Evolutionary conservation across 2,113 vertebrate species (phyloP).

Genomic region (Illadopsis cleaveri): DNA sequence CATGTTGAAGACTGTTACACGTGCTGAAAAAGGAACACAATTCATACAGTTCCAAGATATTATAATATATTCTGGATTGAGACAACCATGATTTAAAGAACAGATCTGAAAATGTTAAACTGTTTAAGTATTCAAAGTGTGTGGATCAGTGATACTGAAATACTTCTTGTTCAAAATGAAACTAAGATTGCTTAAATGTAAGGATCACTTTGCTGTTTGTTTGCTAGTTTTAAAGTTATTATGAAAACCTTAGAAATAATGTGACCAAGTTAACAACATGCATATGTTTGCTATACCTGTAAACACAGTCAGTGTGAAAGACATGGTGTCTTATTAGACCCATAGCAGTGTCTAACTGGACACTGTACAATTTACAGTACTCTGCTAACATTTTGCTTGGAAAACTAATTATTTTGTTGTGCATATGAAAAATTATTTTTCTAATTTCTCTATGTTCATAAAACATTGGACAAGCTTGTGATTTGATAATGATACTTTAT

Average conservation of each 20-base stretch:
- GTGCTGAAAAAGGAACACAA: neutral
- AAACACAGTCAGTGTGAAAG: neutral
- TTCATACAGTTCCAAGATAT: neutral
- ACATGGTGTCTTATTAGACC: neutral
- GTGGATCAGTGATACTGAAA: neutral
- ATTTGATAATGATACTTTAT: neutral
- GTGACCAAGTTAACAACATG: neutral
- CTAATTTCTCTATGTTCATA: neutral
- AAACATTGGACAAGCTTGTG: neutral
- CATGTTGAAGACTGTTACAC: no score
- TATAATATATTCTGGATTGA: neutral
- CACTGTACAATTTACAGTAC: neutral
- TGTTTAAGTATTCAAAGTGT: neutral
- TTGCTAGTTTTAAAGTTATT: neutral
- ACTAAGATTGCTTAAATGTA: neutral
- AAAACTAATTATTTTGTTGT: neutral
- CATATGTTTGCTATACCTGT: neutral
- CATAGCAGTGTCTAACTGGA: neutral
- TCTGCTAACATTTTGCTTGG: neutral
- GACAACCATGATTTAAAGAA: neutral
- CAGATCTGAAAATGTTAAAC: neutral
- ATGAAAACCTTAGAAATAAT: neutral
- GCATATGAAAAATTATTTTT: neutral
- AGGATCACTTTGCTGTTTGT: neutral
- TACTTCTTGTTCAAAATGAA: neutral